phyloP scores from a whole-genome alignment of 2,113 vertebrate species.

The Cinclus mexicanus region DNA sequence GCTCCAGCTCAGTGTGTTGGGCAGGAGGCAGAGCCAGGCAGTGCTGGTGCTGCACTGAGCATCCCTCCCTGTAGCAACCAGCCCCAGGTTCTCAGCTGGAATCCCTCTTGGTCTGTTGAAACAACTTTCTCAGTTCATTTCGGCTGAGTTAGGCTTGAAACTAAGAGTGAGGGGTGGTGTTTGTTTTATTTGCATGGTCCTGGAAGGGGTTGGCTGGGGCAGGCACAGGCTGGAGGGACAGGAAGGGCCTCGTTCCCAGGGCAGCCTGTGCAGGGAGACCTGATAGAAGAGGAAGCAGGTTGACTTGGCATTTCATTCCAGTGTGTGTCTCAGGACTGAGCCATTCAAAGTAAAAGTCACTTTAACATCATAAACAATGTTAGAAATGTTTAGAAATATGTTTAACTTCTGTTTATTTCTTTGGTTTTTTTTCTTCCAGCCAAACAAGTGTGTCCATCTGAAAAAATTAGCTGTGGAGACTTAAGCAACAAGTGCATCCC shows the following conservation, averaged over 20 bases:
- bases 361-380: not conserved
- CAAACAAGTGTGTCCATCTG: slow-evolving; percentile 87
- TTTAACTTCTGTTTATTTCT: not conserved
- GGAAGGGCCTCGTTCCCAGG: not conserved
- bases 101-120: not conserved
- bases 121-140: not conserved
- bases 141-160: not conserved
- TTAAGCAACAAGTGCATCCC: slow-evolving; percentile 90
- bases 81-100: not conserved
- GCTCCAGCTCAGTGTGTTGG: not conserved
- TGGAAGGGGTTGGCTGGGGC: not conserved
- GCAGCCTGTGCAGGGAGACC: not conserved
- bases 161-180: not conserved
- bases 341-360: not conserved
- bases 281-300: not conserved
- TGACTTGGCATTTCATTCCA: not conserved
- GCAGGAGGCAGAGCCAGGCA: not conserved
- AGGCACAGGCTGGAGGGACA: not conserved
- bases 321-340: not conserved
- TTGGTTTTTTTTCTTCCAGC: slow-evolving; percentile 73
- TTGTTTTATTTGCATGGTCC: not conserved
- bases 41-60: not conserved
- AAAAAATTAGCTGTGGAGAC: slow-evolving; percentile 95
- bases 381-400: not conserved
- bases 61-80: not conserved